Base-by-base conservation (phyloP, 2,888 invertebrate species). In the Aporophyla lueneburgensis region DNA sequence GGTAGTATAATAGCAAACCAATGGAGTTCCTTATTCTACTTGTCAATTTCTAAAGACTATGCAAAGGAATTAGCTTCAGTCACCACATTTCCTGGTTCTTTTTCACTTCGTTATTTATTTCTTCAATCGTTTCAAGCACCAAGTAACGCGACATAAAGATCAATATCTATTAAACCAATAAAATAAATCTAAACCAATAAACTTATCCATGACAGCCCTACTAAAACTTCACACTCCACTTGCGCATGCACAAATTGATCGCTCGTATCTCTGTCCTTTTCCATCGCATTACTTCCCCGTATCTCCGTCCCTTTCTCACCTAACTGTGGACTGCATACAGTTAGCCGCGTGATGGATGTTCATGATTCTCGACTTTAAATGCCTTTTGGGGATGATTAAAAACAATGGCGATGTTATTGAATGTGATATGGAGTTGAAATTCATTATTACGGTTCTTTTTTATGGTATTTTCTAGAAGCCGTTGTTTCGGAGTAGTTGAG, bases 221-320 rank as follows among this genome's bases (percentile, higher is more conserved):
- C 27, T 33, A 58, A 74, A 81, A 86, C 91, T 93, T 94, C 93
- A 94, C 95, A 95, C 93, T 94, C 94, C 94, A 95, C 93, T 95
- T 94, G 93, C 90, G 91, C 92, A 91, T 92, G 93, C 93, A 92
- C 94, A 93, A 94, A 94, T 94, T 94, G 93, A 95, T 94, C 92
- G 92, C 88, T 89, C 72, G 81, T 73, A 77, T 58, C 69, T 66
- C 86, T 71, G 78, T 89, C 89, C 88, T 90, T 49, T 73, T 91
- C 89, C 61, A 56, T 68, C 81, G 24, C 69, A n/a, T 9, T 65
- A 67, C 7, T 49, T 21, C 10, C 7, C n/a, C 1, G 16, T 83
- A 80, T 10, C 3, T 24, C 84, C 68, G 68, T 93, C 92, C 81
- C 92, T n/a, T 81, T 94, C 92, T 82, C 93, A 90, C 93, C 89